These are phyloP conservation scores for Hymenochirus boettgeri DNA, from an alignment of 2,113 vertebrate species.

Conservation along the genomic window DNA sequence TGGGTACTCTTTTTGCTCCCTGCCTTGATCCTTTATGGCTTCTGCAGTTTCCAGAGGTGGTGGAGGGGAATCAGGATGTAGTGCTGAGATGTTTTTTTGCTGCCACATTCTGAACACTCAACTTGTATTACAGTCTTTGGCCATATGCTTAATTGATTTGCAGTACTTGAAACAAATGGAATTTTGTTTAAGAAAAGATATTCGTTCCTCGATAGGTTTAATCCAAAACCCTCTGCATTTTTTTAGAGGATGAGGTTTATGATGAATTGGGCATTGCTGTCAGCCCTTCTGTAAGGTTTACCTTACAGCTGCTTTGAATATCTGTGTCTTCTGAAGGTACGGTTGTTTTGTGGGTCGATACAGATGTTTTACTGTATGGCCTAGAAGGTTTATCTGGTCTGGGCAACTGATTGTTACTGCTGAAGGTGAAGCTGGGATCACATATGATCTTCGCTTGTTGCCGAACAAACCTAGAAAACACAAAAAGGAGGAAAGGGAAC, in stretches of 20 bases:
- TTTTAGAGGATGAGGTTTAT: too few relatives aligned
- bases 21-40: background rate
- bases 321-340: too few relatives aligned
- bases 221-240: background rate
- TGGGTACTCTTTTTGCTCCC: background rate
- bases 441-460: too few relatives aligned
- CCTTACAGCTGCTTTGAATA: background rate
- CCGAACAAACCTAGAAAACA: too few relatives aligned
- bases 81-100: background rate
- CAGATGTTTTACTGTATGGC: too few relatives aligned
- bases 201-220: too few relatives aligned
- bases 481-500: background rate
- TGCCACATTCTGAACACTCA: too few relatives aligned
- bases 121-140: slow-evolving; percentile 1
- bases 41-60: background rate
- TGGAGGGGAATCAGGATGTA: background rate
- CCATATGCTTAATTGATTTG: background rate
- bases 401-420: background rate
- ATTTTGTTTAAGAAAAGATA: too few relatives aligned
- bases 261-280: background rate
- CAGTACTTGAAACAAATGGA: background rate
- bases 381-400: background rate
- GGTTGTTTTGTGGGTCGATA: too few relatives aligned
- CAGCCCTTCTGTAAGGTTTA: background rate
- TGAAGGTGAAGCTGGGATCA: background rate